These are phyloP conservation scores for Drosophila kanapiae DNA, from an alignment of 1,140 invertebrate genomes.

Conservation along the genomic window DNA sequence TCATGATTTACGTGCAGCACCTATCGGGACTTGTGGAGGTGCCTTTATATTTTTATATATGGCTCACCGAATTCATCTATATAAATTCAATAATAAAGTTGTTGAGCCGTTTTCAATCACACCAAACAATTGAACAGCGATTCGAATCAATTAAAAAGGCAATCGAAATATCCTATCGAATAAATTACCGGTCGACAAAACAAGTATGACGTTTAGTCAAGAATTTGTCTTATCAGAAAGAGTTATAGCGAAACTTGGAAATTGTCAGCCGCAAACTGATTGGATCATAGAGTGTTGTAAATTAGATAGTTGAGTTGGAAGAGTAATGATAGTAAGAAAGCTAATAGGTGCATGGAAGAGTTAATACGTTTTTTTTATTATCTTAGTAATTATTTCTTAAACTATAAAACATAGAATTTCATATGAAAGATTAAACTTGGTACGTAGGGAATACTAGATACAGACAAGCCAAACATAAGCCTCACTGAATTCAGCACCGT, in stretches of 20 bases:
- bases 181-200: conserved; percentile 40
- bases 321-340: neutral
- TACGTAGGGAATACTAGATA: too few relatives aligned
- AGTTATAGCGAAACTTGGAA: conserved; percentile 19
- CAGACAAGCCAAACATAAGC: too few relatives aligned
- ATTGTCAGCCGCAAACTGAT: conserved; percentile 14
- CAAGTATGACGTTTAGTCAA: conserved; percentile 4
- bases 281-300: conserved; percentile 19
- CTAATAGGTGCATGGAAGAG: neutral
- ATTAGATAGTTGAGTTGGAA: neutral
- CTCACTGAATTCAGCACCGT: too few relatives aligned
- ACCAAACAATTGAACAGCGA: conserved; percentile 81
- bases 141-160: conserved; percentile 78
- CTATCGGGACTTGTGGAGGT: conserved; percentile 30
- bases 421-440: too few relatives aligned
- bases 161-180: conserved; percentile 78
- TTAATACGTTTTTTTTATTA: neutral
- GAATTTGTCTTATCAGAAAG: conserved; percentile 51
- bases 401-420: too few relatives aligned
- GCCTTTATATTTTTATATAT: conserved; percentile 23
- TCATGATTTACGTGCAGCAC: conserved; percentile 42
- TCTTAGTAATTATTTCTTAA: too few relatives aligned
- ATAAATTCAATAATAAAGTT: conserved; percentile 81
- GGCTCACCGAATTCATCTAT: conserved; percentile 38
- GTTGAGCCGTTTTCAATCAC: conserved; percentile 80